Evolutionary conservation across 1,140 invertebrate genomes (phyloP), one percentile per base, ranked within the genome.

Genomic region (Tigriopus japonicus): DNA sequence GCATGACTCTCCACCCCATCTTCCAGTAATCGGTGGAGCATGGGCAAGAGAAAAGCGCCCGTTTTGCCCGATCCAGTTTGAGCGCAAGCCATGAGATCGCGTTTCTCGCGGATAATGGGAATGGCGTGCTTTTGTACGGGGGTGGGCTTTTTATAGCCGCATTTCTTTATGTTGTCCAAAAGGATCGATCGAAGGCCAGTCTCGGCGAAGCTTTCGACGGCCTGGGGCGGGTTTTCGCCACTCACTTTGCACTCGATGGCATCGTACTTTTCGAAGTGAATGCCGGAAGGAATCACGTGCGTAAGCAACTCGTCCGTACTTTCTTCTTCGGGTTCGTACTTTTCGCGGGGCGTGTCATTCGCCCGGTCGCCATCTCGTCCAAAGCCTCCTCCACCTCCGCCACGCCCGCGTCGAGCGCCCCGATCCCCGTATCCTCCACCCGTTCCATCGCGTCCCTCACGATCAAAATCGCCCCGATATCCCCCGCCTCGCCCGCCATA

Each of bases 41-140:
- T 90, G 0, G 93, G 93, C 17, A 98, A 67, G 6, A 96, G 69
- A 67, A 92, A 98, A 0, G 91, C 92, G 5, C 89, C 90, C 14
- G 90, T 95, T 78, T 98, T 98, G 42, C 94, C 94, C 0, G 90
- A 96, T 0, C 94, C 94, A 41, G 94, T 98, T 73, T 98, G 92
- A 0, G 94, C 93, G 71, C 93, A 97, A 0, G 83, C 92, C 90
- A 98, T 97, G 10, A 98, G 66, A 75, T 98, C 93, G 52, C 87
- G 71, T 6, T 82, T 81, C 0, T 62, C 72, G 67, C 81, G 71
- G 43, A 97, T 82, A 14, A 87, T 83, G 0, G 93, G 90, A 53
- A 96, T 82, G 0, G 87, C 81, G 64, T 85, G 75, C 67, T 93
- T 91, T 68, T 98, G 94, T 43, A 98, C 84, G 0, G 93, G 92